Percentiles rank a stretch among this genome's conserved stretches.
Evolutionary conservation across 2,113 vertebrate genomes (phyloP).

Genomic region (Cyprinodon variegatus): DNA sequence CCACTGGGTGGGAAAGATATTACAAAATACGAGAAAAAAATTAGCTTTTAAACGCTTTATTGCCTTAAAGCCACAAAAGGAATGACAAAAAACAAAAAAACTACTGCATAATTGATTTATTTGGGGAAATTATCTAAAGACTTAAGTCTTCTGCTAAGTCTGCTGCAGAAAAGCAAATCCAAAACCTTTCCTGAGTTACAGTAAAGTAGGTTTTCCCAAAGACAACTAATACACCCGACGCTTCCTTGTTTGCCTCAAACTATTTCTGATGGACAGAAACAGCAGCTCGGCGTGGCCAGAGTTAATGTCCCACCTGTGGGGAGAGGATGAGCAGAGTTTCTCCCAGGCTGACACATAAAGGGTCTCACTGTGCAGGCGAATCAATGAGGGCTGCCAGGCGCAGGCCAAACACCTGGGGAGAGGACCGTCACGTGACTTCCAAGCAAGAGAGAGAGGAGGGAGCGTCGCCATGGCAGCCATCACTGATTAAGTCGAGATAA

Average conservation of each 20-base stretch:
- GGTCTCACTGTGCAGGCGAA: slow-evolving; percentile 69
- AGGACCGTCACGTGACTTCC: slow-evolving; percentile 59
- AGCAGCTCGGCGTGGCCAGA: slow-evolving; percentile 24
- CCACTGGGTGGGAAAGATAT: slow-evolving; percentile 21
- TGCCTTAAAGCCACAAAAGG: not conserved
- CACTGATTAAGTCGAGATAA: slow-evolving; percentile 32
- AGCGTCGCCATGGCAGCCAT: slow-evolving; percentile 52
- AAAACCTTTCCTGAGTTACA: slow-evolving; percentile 8
- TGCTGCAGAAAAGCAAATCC: not conserved
- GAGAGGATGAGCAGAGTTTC: slow-evolving; percentile 63
- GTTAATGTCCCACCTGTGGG: slow-evolving; percentile 70
- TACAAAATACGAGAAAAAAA: slow-evolving; percentile 31
- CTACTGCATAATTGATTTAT: not conserved
- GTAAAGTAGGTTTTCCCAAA: slow-evolving; percentile 10
- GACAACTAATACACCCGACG: slow-evolving; percentile 27
- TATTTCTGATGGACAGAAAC: slow-evolving; percentile 15
- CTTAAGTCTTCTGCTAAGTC: not conserved
- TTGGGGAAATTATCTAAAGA: not conserved
- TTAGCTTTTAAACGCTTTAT: not conserved
- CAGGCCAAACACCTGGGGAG: slow-evolving; percentile 76
- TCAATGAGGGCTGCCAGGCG: slow-evolving; percentile 68
- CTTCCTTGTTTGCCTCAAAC: not conserved
- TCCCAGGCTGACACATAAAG: slow-evolving; percentile 72
- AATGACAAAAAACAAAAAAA: not conserved
- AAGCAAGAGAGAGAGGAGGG: not conserved